Conservation (phyloP, 92 coral and sea anemone genomes). For the Porites divaricata region DNA sequence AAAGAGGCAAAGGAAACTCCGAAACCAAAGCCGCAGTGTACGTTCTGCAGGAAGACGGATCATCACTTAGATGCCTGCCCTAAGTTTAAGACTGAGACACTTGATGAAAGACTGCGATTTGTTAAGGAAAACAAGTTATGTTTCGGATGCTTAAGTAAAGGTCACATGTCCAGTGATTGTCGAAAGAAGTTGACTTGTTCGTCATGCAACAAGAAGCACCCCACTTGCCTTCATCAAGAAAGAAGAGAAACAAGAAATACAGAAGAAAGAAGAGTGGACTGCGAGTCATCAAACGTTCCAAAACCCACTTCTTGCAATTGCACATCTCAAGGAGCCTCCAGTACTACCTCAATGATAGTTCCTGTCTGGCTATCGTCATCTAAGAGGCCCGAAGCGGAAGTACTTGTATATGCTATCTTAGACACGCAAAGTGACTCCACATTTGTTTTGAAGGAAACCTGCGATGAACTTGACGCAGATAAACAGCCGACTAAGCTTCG, state of each 20-base stretch:
- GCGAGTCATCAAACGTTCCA: too few relatives aligned
- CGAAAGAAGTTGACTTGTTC: too few relatives aligned
- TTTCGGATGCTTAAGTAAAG: too few relatives aligned
- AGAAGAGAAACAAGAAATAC: too few relatives aligned
- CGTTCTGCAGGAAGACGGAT: background rate
- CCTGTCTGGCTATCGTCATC: conserved; percentile 5
- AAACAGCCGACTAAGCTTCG: conserved; percentile 1
- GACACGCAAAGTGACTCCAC: conserved; percentile 13
- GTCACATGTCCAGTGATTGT: too few relatives aligned
- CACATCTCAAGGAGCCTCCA: too few relatives aligned
- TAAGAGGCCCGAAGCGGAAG: background rate
- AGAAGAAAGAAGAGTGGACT: too few relatives aligned
- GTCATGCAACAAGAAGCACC: too few relatives aligned
- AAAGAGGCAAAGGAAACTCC: background rate
- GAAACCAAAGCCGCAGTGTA: conserved; percentile 12
- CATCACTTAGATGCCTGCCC: too few relatives aligned
- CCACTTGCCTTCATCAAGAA: too few relatives aligned
- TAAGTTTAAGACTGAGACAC: conserved; percentile 7
- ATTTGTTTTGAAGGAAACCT: conserved; percentile 12
- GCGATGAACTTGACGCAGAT: conserved; percentile 15
- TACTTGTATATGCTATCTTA: background rate
- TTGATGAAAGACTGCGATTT: background rate
- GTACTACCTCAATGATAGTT: background rate
- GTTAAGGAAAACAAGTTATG: too few relatives aligned
- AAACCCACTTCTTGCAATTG: too few relatives aligned